Base-by-base conservation (phyloP, 2,888 invertebrate genomes). In the Helleia helle region DNA sequence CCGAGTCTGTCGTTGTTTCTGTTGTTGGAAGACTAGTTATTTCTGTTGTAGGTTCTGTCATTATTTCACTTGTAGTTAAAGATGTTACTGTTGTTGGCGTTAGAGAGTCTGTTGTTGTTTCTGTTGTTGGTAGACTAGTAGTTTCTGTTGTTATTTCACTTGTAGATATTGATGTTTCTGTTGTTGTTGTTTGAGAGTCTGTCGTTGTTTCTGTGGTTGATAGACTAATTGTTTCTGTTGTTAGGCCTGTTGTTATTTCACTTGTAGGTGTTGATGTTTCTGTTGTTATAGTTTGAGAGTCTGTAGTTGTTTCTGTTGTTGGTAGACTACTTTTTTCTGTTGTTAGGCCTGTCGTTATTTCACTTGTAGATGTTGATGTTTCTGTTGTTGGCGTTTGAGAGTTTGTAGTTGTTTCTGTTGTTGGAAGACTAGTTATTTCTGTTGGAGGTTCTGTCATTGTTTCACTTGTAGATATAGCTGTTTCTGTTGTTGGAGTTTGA, bases 341-440 rank as follows among this genome's bases (percentile, higher is more conserved):
- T n/a, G n/a, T n/a, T n/a, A 49, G 42, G 11, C 42, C 41, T 1
- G 51, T 39, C 8, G 44, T 41, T 5, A 45, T 12, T 7, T 22
- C 41, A 5, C 38, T 39, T 6, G 44, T 29, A 8, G 38, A 30
- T 12, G 28, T 38, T 37, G 41, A 43, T 12, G 42, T 36, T 3
- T 31, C 1, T 22, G 38, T 41, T 3, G 45, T 38, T 31, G n/a
- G n/a, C n/a, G n/a, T n/a, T n/a, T n/a, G n/a, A n/a, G 13, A 11
- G 15, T 15, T 25, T 27, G 22, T 27, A 7, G 30, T 36, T 9
- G 39, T 11, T 2, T 24, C 17, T 2, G 37, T 39, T 9, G 40
- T 38, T 1, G 15, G 7, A 29, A 41, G 39, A 22, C 41, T 24
- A 15, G 34, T 42, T 7, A 40, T 30, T 13, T 34, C 26, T 17